Evolutionary conservation across 2,888 invertebrate genomes (phyloP).

Genomic region (Sympetrum striolatum): DNA sequence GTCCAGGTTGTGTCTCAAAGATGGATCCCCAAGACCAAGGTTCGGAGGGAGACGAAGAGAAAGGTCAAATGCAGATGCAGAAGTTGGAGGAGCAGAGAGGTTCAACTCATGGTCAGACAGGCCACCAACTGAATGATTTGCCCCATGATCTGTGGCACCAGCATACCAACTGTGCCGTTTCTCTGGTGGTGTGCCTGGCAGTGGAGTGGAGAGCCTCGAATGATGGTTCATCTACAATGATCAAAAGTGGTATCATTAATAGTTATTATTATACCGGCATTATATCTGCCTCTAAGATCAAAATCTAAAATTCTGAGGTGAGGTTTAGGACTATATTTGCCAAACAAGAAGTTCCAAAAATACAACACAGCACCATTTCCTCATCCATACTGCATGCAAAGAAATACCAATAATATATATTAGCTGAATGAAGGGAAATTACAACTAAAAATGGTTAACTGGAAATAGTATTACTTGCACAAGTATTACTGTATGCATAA

Average conservation of each 20-base stretch:
- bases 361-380: too few relatives aligned
- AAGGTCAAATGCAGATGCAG: constrained; percentile 12
- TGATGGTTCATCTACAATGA: background rate
- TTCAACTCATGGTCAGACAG: constrained; percentile 24
- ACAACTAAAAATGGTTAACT: too few relatives aligned
- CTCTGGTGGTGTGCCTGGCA: constrained; percentile 29
- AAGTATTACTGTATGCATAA: too few relatives aligned
- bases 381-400: too few relatives aligned
- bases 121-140: background rate
- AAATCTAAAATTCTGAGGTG: too few relatives aligned
- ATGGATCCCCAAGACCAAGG: constrained; percentile 15
- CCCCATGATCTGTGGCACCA: constrained; percentile 16
- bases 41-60: constrained; percentile 26
- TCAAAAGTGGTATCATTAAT: background rate
- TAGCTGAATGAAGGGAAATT: too few relatives aligned
- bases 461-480: too few relatives aligned
- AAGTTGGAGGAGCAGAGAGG: constrained; percentile 26
- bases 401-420: too few relatives aligned
- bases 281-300: too few relatives aligned
- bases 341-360: too few relatives aligned
- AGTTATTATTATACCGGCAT: too few relatives aligned
- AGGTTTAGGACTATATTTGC: too few relatives aligned
- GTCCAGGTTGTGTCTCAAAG: background rate
- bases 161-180: constrained; percentile 31
- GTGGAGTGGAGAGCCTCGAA: background rate